Evolutionary conservation across 1,140 invertebrate species (phyloP), one percentile per base, ranked within the genome.

Genomic region (Luehdorfia chinensis): DNA sequence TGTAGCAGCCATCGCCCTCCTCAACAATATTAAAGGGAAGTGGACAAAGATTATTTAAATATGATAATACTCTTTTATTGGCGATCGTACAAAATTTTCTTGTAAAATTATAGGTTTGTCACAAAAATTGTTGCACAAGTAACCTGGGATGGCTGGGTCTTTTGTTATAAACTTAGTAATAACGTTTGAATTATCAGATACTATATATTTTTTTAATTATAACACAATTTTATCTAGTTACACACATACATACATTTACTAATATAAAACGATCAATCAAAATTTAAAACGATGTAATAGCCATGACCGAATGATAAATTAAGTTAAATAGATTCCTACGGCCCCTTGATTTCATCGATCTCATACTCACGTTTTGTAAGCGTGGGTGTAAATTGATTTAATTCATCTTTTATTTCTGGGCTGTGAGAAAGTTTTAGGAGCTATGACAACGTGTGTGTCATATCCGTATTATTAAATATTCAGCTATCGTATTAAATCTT

Each of bases 271-370:
- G 34, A 77, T 77, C 74, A 73, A 80, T 80, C 76, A 79, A 60
- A 66, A 62, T 66, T n/a, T 65, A 66, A 62, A 66, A 63, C 50
- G 54, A 55, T 51, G 48, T 55, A 39, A 58, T 47, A 43, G 54
- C 51, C 14, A 34, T 53, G 54, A 47, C 48, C 37, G 34, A 31
- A 55, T 72, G 65, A 76, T 70, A 66, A 77, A 75, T 77, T 72
- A 71, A 64, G 59, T 72, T 57, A 73, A 80, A 75, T 75, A 75
- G 71, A 72, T 74, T 28, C 51, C 49, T 60, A 51, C 39, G 49
- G 43, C 47, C 53, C 58, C 14, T 61, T 48, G 51, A 54, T 13
- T 31, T 13, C 18, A 43, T 47, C 14, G 23, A 14, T 34, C 8
- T 34, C 8, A 43, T n/a, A 28, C 25, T 44, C 4, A 21, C 23